Percentiles rank a stretch among this genome's conserved stretches.
Conservation (phyloP, 2,797 vertebrate genomes). For the Staurois parvus region DNA sequence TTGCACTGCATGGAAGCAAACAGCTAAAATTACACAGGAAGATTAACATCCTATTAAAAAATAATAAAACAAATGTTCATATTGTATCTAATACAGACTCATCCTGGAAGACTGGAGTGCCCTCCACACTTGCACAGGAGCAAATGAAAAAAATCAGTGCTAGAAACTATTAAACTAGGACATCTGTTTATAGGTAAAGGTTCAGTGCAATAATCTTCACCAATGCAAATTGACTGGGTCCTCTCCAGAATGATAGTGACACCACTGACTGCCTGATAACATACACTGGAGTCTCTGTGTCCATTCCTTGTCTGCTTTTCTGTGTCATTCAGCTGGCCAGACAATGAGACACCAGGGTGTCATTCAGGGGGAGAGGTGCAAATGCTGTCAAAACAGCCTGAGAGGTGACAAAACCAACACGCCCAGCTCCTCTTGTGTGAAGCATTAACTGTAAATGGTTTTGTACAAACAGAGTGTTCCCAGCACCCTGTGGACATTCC, state of each 20-base stretch:
- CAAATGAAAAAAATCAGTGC: not conserved
- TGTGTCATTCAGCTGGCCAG: constrained; percentile 2
- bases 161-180: not conserved
- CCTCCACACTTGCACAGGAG: not conserved
- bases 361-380: constrained; percentile 22
- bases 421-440: constrained; percentile 16
- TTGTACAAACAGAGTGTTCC: constrained; percentile 31
- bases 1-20: not conserved
- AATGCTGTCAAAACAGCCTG: constrained; percentile 12
- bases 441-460: constrained; percentile 28
- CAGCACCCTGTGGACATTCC: constrained; percentile 39
- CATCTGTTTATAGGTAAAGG: not conserved
- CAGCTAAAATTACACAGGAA: not conserved
- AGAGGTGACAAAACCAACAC: constrained; percentile 49
- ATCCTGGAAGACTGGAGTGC: not conserved
- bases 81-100: not conserved
- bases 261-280: not conserved
- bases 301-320: not conserved
- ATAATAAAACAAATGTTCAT: not conserved
- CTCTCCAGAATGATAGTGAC: not conserved
- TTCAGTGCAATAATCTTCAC: not conserved
- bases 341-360: constrained; percentile 34
- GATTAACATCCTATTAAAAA: not conserved
- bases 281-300: not conserved
- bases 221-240: not conserved